Base-by-base conservation (phyloP, 2,888 invertebrate genomes). In the Lobophora halterata region DNA sequence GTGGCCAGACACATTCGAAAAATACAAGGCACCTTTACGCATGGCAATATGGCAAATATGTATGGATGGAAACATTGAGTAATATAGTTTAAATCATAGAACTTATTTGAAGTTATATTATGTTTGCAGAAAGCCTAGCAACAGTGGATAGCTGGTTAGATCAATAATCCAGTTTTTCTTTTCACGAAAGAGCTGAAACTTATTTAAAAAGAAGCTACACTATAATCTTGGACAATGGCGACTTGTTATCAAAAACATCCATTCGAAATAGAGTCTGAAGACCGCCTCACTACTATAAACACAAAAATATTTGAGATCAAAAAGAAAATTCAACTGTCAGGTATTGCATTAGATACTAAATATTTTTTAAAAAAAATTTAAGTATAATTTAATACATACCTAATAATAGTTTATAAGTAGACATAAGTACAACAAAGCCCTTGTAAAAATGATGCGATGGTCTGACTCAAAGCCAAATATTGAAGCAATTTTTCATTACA, bases 271-370 rank as follows among this genome's bases (percentile, higher is more conserved):
- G 87, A 87, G 60, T 69, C 75, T 3, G 88, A 88, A 28, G 90
- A 90, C 43, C 88, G 83, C 24, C 72, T 92, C 20, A 89, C 89
- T 10, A 88, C 88, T 32, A 88, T 93, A 30, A 94, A 94, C 71
- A 92, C 91, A 53, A 93, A 94, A 88, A 95, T 95, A 69, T 90
- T 92, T 63, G 95, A 95, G 80, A 91, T 95, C 37, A 95, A 95
- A 77, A 95, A 95, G 82, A 94, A 95, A 78, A 95, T 95, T 70
- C 92, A 95, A 60, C 75, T 95, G 47, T 93, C 95, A 71, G 95
- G 95, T 95, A 65, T 69, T n/a, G n/a, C n/a, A n/a, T n/a, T n/a
- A n/a, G n/a, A n/a, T n/a, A n/a, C n/a, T n/a, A n/a, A n/a, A n/a
- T n/a, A n/a, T n/a, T n/a, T n/a, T n/a, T n/a, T n/a, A n/a, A n/a